These are phyloP conservation scores for Mayetiola destructor DNA, from an alignment of 2,888 invertebrate genomes.

Conservation along the genomic window DNA sequence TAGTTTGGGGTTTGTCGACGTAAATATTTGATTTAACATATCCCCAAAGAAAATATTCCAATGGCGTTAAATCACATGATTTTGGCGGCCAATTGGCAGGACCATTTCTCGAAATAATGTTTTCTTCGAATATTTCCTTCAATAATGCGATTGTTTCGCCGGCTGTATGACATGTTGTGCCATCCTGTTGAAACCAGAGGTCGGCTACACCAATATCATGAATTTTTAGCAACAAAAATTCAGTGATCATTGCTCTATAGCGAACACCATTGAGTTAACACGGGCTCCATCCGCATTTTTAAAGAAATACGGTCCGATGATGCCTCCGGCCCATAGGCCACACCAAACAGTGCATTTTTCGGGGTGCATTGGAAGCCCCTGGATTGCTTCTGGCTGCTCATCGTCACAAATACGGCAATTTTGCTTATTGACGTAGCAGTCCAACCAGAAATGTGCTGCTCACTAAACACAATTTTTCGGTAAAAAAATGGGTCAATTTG, in stretches of 20 bases:
- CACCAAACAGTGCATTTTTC: constrained; percentile 14
- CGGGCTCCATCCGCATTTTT: neutral
- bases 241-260: constrained; percentile 14
- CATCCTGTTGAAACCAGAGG: constrained; percentile 11
- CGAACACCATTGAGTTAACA: constrained; percentile 14
- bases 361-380: neutral
- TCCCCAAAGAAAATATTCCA: constrained; percentile 8
- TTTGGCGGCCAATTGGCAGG: constrained; percentile 9
- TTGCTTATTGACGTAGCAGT: neutral
- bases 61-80: constrained; percentile 14
- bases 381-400: neutral
- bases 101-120: constrained; percentile 12
- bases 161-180: constrained; percentile 2
- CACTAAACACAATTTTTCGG: neutral
- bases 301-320: constrained; percentile 16
- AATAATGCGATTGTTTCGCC: constrained; percentile 5
- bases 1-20: constrained; percentile 9
- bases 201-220: neutral
- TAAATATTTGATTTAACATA: constrained; percentile 3
- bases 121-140: constrained; percentile 2
- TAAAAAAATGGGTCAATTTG: neutral
- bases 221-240: neutral
- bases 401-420: constrained; percentile 10
- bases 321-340: constrained; percentile 13
- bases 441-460: neutral